Conservation (phyloP, 2,113 vertebrate species). For the Empidonax traillii region DNA sequence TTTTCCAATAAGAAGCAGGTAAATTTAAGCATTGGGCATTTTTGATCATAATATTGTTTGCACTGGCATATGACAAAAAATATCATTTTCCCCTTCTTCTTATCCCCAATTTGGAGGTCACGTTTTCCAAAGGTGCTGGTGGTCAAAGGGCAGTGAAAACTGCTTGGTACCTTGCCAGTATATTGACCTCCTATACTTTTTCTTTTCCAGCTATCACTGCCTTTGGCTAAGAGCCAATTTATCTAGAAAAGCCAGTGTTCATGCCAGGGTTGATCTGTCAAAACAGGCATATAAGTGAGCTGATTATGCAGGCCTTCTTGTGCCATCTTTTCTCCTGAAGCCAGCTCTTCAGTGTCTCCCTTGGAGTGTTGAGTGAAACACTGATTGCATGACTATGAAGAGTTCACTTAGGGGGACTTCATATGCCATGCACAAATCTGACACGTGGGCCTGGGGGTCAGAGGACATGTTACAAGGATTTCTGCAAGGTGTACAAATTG, state of each 20-base stretch:
- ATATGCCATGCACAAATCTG: background rate
- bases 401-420: background rate
- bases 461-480: background rate
- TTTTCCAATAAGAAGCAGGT: background rate
- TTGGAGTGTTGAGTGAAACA: background rate
- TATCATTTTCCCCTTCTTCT: background rate
- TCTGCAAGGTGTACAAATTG: slow-evolving; percentile 20
- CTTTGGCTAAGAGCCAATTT: slow-evolving; percentile 6
- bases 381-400: background rate
- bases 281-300: background rate
- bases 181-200: background rate
- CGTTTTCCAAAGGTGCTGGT: background rate
- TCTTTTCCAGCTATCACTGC: background rate
- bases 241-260: background rate
- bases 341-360: background rate
- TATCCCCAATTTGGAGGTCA: background rate
- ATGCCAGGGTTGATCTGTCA: slow-evolving; percentile 32
- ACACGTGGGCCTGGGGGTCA: background rate
- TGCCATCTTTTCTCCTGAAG: background rate
- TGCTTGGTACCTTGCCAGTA: background rate
- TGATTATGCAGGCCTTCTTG: background rate
- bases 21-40: background rate
- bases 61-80: background rate
- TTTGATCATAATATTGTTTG: background rate
- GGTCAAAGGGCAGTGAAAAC: background rate